Evolutionary conservation across 2,888 invertebrate species (phyloP).

Genomic region (Parnassius apollo): DNA sequence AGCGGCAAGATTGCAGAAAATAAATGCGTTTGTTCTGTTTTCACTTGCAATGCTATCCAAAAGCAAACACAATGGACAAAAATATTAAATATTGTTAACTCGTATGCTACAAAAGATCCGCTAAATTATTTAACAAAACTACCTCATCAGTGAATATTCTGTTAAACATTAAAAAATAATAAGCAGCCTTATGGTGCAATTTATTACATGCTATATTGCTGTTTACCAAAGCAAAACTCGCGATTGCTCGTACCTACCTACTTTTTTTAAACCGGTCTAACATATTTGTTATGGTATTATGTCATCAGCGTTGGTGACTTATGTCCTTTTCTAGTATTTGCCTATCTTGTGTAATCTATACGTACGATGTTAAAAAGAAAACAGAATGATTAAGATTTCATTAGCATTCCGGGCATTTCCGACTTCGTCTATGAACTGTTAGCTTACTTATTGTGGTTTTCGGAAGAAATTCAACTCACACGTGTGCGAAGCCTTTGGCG

Average conservation of each 20-base stretch:
- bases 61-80: too few relatives aligned
- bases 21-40: neutral
- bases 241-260: constrained; percentile 5
- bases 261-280: constrained; percentile 20
- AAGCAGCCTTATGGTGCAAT: neutral
- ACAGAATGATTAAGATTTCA: neutral
- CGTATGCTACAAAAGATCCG: too few relatives aligned
- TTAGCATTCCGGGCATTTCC: too few relatives aligned
- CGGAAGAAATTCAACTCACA: too few relatives aligned
- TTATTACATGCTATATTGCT: neutral
- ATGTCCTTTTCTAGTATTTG: constrained; percentile 1
- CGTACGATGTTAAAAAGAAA: neutral
- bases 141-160: too few relatives aligned
- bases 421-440: too few relatives aligned
- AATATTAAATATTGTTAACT: too few relatives aligned
- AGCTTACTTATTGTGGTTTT: too few relatives aligned
- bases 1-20: constrained; percentile 6
- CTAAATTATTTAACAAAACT: too few relatives aligned
- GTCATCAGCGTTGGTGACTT: constrained; percentile 7
- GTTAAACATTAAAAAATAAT: constrained; percentile 2
- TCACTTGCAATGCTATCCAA: neutral
- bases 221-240: constrained; percentile 10
- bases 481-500: too few relatives aligned
- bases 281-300: constrained; percentile 23
- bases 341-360: constrained; percentile 11